Conservation (phyloP, 2,888 invertebrate species). For the Saturnia pavonia region DNA sequence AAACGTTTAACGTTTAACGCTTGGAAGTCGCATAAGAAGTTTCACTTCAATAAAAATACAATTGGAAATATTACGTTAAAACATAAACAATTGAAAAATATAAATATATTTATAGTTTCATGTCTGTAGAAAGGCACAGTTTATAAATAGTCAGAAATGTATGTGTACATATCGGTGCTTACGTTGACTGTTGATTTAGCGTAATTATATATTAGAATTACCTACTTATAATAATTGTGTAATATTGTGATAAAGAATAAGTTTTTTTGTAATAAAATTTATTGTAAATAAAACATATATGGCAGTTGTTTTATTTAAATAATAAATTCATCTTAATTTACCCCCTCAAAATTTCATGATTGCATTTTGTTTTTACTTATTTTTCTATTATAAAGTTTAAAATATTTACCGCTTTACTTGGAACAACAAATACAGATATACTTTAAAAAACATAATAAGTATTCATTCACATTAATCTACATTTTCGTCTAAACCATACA, state of each 20-base stretch:
- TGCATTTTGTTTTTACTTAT: too few relatives aligned
- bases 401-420: not conserved
- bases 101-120: not conserved
- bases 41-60: too few relatives aligned
- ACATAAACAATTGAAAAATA: too few relatives aligned
- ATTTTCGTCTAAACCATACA: too few relatives aligned
- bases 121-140: not conserved
- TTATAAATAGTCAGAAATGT: conserved; percentile 16
- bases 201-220: conserved; percentile 37
- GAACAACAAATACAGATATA: not conserved
- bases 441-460: too few relatives aligned
- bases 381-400: not conserved
- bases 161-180: conserved; percentile 64
- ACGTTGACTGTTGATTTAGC: conserved; percentile 65
- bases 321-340: not conserved
- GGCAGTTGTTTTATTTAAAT: conserved; percentile 21
- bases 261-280: conserved; percentile 52
- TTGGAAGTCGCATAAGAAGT: too few relatives aligned
- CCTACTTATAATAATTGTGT: conserved; percentile 44
- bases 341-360: not conserved
- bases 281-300: conserved; percentile 26
- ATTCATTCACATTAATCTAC: too few relatives aligned
- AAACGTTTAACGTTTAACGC: too few relatives aligned
- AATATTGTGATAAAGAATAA: conserved; percentile 60
- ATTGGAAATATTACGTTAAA: too few relatives aligned